These are phyloP conservation scores for Chionodraco myersi DNA, from an alignment of 2,113 vertebrate genomes.

Conservation along the genomic window DNA sequence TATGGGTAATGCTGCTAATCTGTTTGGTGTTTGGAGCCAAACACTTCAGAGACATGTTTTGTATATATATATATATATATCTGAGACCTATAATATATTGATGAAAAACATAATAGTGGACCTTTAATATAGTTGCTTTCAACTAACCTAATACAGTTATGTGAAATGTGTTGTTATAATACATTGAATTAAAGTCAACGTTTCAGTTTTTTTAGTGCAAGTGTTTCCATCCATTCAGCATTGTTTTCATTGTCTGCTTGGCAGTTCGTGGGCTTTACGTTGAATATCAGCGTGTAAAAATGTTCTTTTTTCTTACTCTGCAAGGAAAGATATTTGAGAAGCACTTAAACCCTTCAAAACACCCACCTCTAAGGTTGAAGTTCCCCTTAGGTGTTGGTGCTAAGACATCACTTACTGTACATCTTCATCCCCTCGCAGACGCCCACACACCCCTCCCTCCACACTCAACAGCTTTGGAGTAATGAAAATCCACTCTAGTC, in stretches of 20 bases:
- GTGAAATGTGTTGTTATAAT: too few relatives aligned
- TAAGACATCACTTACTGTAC: background rate
- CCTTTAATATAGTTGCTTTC: too few relatives aligned
- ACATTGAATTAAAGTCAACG: too few relatives aligned
- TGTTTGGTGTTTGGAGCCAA: too few relatives aligned
- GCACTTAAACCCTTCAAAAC: background rate
- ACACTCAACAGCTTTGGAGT: constrained; percentile 14
- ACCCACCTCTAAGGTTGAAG: background rate
- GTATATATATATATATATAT: too few relatives aligned
- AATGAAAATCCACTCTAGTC: constrained; percentile 36
- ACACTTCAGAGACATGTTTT: too few relatives aligned
- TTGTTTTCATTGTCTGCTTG: background rate
- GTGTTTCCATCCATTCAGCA: constrained; percentile 22
- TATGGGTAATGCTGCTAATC: too few relatives aligned
- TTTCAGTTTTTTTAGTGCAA: too few relatives aligned
- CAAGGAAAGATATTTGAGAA: constrained; percentile 8
- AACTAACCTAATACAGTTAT: too few relatives aligned
- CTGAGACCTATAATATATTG: too few relatives aligned
- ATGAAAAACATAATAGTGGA: too few relatives aligned
- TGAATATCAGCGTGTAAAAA: background rate
- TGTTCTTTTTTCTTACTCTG: constrained; percentile 1
- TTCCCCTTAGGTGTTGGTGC: constrained; percentile 16
- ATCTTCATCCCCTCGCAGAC: background rate
- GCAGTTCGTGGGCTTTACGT: constrained; percentile 7
- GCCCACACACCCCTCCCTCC: background rate